These are phyloP conservation scores for Caenorhabditis sp. DNA, from an alignment of 2,888 invertebrate species.

Conservation along the genomic window DNA sequence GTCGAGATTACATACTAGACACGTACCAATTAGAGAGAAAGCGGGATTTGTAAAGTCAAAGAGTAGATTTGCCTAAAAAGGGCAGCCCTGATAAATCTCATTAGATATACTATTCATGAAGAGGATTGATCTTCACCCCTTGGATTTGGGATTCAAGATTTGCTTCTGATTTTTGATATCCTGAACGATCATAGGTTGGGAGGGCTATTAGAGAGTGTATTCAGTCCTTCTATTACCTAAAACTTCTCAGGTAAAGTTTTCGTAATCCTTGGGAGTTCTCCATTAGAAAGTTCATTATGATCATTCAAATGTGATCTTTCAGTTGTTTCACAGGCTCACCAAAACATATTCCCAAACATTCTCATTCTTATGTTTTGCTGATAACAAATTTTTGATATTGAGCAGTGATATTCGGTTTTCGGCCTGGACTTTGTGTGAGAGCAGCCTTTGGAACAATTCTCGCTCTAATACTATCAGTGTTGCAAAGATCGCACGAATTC, in stretches of 20 bases:
- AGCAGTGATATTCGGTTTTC: background rate
- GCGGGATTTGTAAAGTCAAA: conserved; percentile 6
- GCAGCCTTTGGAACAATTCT: background rate
- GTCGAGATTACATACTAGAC: background rate
- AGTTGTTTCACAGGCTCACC: background rate
- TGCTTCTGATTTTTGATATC: background rate
- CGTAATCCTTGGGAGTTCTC: background rate
- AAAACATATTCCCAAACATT: conserved; percentile 20
- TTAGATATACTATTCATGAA: background rate
- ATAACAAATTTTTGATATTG: background rate
- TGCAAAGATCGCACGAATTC: conserved; percentile 46
- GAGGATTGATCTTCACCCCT: background rate
- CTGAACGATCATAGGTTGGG: background rate
- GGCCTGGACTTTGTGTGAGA: conserved; percentile 27
- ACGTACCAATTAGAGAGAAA: background rate
- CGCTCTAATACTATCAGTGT: background rate
- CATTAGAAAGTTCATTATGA: background rate
- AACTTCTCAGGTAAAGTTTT: background rate
- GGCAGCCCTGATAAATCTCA: background rate
- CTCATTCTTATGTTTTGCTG: conserved; percentile 1
- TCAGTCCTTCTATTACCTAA: too few species aligned
- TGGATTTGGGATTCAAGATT: too few species aligned
- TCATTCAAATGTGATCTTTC: background rate
- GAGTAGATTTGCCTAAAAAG: conserved; percentile 26
- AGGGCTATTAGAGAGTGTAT: background rate